A percentile compares a stretch with the other conserved stretches of the same genome.
Conservation (phyloP, 2,113 vertebrate genomes). For the Pelodiscus sinensis region DNA sequence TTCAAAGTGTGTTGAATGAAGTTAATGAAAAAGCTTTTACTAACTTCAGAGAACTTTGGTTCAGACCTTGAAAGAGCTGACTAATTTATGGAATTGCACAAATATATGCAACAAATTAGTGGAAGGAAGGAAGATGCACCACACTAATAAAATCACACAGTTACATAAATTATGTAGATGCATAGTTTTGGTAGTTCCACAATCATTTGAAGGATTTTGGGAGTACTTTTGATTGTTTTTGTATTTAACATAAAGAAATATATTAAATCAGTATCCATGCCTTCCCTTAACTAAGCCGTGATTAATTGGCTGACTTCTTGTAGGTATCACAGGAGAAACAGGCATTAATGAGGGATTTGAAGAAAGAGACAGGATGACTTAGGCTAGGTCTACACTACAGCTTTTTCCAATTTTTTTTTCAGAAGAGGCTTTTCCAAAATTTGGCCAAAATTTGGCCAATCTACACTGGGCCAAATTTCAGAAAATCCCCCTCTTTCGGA, state of each 20-base stretch:
- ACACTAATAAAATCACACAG: not conserved
- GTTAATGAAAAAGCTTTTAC: not conserved
- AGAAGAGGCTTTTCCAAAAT: too few relatives aligned
- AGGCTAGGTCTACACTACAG: too few relatives aligned
- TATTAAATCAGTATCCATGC: not conserved
- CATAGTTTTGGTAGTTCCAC: not conserved
- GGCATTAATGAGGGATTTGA: not conserved
- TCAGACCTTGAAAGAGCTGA: not conserved
- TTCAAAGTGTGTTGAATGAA: not conserved
- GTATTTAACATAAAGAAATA: not conserved
- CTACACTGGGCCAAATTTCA: too few relatives aligned
- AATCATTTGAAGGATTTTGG: not conserved
- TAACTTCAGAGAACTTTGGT: not conserved
- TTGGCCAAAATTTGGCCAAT: too few relatives aligned
- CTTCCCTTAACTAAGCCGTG: not conserved
- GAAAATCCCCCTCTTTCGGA: too few relatives aligned
- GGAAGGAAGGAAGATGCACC: not conserved
- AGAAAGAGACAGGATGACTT: not conserved
- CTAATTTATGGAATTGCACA: not conserved
- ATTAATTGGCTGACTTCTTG: not conserved
- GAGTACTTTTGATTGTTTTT: not conserved
- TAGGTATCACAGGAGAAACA: not conserved
- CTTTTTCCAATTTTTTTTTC: too few relatives aligned
- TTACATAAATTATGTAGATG: not conserved
- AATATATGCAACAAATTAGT: not conserved